phyloP scores from a whole-genome alignment of 2,113 vertebrate species.

The Vombatus ursinus region DNA sequence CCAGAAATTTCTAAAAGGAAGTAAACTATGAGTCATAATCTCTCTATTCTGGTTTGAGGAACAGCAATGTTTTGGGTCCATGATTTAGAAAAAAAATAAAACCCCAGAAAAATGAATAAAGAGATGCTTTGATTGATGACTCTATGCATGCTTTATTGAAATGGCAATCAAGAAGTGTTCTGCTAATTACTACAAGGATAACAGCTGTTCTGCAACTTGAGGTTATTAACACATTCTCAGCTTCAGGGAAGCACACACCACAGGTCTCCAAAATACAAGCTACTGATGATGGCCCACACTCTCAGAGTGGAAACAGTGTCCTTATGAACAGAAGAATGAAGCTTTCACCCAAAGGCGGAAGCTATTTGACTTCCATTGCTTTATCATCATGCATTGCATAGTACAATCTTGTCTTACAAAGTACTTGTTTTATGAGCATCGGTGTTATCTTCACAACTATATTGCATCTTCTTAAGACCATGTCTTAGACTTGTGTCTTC shows the following conservation, averaged over 20 bases:
- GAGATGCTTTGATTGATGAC: slow-evolving; percentile 10
- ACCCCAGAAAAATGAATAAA: slow-evolving; percentile 56
- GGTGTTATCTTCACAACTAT: neutral
- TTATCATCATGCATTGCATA: neutral
- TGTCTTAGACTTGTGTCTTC: neutral
- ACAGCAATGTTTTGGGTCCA: slow-evolving; percentile 47
- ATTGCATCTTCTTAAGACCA: neutral
- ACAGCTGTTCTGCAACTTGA: slow-evolving; percentile 71
- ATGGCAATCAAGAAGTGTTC: slow-evolving; percentile 70
- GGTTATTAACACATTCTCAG: slow-evolving; percentile 66
- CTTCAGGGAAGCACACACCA: neutral
- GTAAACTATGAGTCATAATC: slow-evolving; percentile 1
- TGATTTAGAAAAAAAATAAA: slow-evolving; percentile 68
- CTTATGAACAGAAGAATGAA: neutral
- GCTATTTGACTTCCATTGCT: neutral
- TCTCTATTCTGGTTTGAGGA: slow-evolving; percentile 50
- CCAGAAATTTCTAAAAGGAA: slow-evolving; percentile 35
- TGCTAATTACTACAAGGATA: slow-evolving; percentile 67
- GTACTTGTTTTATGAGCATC: neutral
- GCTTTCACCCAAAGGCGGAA: neutral
- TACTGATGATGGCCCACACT: neutral
- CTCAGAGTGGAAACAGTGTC: neutral
- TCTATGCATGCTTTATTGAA: slow-evolving; percentile 40
- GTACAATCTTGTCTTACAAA: neutral
- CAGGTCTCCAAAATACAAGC: neutral